Evolutionary conservation across 2,888 invertebrate genomes (phyloP), one percentile per base, ranked within the genome.

Genomic region (Hololepta plana): DNA sequence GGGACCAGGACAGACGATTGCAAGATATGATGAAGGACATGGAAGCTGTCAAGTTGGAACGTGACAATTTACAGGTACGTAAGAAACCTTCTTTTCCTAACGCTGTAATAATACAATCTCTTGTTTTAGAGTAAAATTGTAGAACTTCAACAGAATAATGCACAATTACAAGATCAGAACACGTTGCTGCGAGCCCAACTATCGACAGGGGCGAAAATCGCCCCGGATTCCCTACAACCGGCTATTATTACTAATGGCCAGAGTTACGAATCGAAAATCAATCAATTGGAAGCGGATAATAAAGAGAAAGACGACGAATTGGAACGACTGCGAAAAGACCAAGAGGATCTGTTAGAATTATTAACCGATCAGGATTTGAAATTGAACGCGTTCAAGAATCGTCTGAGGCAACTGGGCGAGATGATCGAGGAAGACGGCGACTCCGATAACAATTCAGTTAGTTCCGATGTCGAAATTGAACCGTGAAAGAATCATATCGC

Each of bases 321-420:
- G 37, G 67, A 68, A 20, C 63, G 64, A 36, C 45, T 87, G 33
- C 71, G 67, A 45, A 82, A 75, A 45, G 95, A 96, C 45, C 93
- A 95, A 51, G 95, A 96, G 39, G 91, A 95, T 54, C 55, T 96
- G 34, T 54, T 96, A 29, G 79, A 84, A 44, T 55, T 96, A 30
- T 59, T 96, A 19, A 76, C 85, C 1, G 88, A 95, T 50, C 91
- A 95, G 62, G 93, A 75, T 40, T 28, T 38, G 4, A 50, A 46
- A 41, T 36, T 48, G 33, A 43, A 46, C 36, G 29, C 38, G 26
- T 48, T 50, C 31, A 56, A 51, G 32, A 45, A 43, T 26, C 39
- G 47, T 29, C 38, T 56, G 34, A 41, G 46, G 28, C 51, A 53
- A 30, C 37, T 55, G 24, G 55, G 55, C 0, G 52, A 53, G 30